These are phyloP conservation scores for Lacerta viridis DNA, from an alignment of 2,797 vertebrate genomes.

Conservation along the genomic window DNA sequence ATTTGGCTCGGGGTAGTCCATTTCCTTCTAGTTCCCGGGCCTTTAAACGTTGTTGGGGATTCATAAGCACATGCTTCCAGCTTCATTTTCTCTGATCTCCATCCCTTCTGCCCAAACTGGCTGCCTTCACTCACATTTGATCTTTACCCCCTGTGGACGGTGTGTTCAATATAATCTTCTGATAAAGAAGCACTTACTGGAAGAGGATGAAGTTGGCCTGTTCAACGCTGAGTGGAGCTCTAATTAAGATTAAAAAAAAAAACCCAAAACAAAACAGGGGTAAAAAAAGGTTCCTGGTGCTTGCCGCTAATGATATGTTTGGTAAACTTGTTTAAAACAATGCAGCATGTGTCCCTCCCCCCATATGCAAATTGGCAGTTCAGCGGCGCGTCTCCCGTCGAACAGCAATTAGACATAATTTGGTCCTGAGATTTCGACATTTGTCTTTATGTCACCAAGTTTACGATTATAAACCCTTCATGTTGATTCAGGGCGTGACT, in stretches of 20 bases:
- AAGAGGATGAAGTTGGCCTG: constrained; percentile 22
- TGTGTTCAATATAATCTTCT: constrained; percentile 32
- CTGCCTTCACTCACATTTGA: constrained; percentile 9
- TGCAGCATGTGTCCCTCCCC: constrained; percentile 75
- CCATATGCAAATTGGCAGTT: constrained; percentile 79
- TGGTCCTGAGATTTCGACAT: constrained; percentile 79
- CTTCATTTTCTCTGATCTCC: constrained; percentile 18
- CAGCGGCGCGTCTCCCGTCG: constrained; percentile 77
- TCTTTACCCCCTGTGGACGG: constrained; percentile 16
- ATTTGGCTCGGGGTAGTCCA: background rate
- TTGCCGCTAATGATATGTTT: constrained; percentile 79
- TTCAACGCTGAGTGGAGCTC: constrained; percentile 66
- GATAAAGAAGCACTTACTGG: constrained; percentile 32
- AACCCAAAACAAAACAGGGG: background rate
- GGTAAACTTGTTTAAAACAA: constrained; percentile 82
- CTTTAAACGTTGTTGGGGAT: constrained; percentile 19
- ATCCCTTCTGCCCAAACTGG: constrained; percentile 19
- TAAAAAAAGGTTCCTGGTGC: constrained; percentile 71
- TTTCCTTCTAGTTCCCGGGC: background rate
- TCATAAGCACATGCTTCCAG: background rate
- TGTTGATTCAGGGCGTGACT: constrained; percentile 69
- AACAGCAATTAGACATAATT: constrained; percentile 81
- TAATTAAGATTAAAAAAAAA: constrained; percentile 54
- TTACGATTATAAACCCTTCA: constrained; percentile 70
- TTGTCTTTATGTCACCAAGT: constrained; percentile 81